Conservation (phyloP, 2,888 invertebrate species). For the Sacculina carcini region DNA sequence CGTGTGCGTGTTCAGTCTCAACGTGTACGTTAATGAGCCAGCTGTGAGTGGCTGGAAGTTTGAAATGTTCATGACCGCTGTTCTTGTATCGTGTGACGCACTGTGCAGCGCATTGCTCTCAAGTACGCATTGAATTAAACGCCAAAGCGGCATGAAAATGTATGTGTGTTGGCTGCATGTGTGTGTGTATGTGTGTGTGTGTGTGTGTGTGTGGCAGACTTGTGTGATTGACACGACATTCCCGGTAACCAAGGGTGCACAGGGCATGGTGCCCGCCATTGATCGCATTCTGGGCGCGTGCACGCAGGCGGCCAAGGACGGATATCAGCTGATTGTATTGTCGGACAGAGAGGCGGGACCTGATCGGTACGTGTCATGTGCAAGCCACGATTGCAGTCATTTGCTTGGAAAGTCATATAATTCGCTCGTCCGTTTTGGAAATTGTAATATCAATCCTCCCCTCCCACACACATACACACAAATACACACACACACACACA, state of each 20-base stretch:
- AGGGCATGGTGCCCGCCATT: slow-evolving; percentile 51
- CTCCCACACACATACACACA: too few relatives aligned
- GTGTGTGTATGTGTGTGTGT: background rate
- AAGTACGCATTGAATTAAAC: too few relatives aligned
- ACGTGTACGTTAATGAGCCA: too few relatives aligned
- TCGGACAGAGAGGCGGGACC: slow-evolving; percentile 38
- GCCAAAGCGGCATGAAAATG: background rate
- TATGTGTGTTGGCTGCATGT: background rate
- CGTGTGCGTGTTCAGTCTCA: too few relatives aligned
- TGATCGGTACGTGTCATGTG: slow-evolving; percentile 23
- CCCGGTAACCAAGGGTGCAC: slow-evolving; percentile 40
- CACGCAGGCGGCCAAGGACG: slow-evolving; percentile 41
- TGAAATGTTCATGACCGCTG: too few relatives aligned
- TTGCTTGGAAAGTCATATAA: too few relatives aligned
- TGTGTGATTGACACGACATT: slow-evolving; percentile 72
- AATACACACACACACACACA: background rate
- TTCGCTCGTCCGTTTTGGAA: too few relatives aligned
- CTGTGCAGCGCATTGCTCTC: too few relatives aligned
- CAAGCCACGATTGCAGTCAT: too few relatives aligned
- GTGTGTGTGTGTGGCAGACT: slow-evolving; percentile 23
- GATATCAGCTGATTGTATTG: slow-evolving; percentile 59
- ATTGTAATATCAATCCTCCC: background rate
- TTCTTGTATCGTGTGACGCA: too few relatives aligned
- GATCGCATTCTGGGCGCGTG: slow-evolving; percentile 54
- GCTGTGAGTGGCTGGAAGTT: too few relatives aligned